phyloP scores from a whole-genome alignment of 1,140 invertebrate genomes.

The Xylocopa sonorina region DNA sequence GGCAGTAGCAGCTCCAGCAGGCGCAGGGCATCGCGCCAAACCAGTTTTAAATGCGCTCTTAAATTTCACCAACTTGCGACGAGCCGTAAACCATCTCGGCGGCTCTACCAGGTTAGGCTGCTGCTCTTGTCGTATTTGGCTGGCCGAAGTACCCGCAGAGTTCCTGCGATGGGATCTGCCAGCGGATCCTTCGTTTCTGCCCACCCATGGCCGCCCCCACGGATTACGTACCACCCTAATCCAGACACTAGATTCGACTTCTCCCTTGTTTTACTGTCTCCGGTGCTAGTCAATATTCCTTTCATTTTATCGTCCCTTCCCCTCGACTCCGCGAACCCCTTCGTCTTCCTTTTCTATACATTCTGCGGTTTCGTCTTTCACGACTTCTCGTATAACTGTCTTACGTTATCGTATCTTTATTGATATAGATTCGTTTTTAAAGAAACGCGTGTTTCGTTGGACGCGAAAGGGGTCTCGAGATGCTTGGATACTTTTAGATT shows the following conservation, averaged over 20 bases:
- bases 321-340: not conserved
- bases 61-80: slow-evolving; percentile 81
- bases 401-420: no score
- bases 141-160: slow-evolving; percentile 73
- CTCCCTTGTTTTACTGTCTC: slow-evolving; percentile 37
- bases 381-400: no score
- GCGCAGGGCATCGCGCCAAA: slow-evolving; percentile 81
- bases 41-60: slow-evolving; percentile 82
- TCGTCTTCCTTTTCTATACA: no score
- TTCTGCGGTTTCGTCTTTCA: not conserved
- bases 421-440: no score
- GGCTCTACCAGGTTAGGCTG: slow-evolving; percentile 76
- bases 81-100: slow-evolving; percentile 81
- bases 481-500: no score
- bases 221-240: slow-evolving; percentile 71
- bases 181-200: slow-evolving; percentile 66
- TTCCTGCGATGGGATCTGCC: slow-evolving; percentile 74
- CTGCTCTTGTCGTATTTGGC: slow-evolving; percentile 75
- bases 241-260: slow-evolving; percentile 71
- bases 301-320: not conserved
- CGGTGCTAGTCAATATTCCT: not conserved
- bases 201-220: slow-evolving; percentile 61
- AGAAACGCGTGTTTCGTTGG: no score
- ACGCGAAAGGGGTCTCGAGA: no score
- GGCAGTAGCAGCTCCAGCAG: slow-evolving; percentile 74